Evolutionary conservation across 2,888 invertebrate species (phyloP).

Genomic region (Aphidoletes aphidimyza): DNA sequence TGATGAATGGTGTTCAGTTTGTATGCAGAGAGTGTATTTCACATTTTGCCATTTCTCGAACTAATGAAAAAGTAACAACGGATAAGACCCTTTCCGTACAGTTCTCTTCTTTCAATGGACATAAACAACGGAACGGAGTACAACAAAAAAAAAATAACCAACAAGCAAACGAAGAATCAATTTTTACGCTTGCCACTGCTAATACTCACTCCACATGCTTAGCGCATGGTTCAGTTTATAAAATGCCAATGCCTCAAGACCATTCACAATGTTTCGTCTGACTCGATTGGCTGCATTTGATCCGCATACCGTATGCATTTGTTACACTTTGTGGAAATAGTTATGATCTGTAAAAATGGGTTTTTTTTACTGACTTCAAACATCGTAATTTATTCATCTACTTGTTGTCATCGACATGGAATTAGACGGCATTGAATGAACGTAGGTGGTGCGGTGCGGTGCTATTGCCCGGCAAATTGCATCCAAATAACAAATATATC

Average conservation of each 20-base stretch:
- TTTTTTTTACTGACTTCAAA: not conserved
- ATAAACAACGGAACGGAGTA: not conserved
- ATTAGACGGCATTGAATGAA: too few species aligned
- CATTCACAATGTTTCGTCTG: not conserved
- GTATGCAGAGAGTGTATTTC: not conserved
- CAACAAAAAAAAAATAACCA: too few species aligned
- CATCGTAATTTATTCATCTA: conserved; percentile 11
- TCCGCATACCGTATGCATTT: not conserved
- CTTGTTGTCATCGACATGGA: conserved; percentile 6
- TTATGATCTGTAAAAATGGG: conserved; percentile 15
- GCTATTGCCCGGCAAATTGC: not conserved
- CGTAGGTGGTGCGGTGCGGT: not conserved
- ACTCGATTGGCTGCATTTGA: not conserved
- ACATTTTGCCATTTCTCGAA: not conserved
- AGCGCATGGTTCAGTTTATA: conserved; percentile 1
- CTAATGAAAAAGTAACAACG: not conserved
- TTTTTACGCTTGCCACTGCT: not conserved
- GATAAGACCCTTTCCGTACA: not conserved
- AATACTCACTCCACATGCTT: conserved; percentile 22
- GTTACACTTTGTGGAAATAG: conserved; percentile 6
- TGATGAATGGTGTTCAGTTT: conserved; percentile 35
- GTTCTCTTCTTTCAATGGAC: too few species aligned
- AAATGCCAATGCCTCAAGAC: not conserved
- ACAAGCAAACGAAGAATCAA: too few species aligned
- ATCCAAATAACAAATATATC: not conserved